Evolutionary conservation across 53 echinoderm and acorn worm genomes (phyloP).

Genomic region (Echinometra lucunter): DNA sequence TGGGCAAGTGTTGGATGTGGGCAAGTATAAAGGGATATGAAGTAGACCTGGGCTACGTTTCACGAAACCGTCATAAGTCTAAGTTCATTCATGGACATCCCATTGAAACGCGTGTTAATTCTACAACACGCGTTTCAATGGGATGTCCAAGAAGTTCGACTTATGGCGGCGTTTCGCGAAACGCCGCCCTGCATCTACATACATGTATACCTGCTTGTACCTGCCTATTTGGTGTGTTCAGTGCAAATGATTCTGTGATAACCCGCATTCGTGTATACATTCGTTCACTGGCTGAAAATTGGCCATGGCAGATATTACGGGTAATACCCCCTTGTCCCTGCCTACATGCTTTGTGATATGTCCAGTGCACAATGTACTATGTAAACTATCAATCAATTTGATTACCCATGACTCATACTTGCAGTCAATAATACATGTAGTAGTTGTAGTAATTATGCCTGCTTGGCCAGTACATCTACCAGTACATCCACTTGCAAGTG

Average conservation of each 20-base stretch:
- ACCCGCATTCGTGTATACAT: background rate
- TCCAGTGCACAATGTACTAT: background rate
- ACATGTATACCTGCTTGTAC: too few relatives aligned
- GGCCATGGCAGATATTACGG: background rate
- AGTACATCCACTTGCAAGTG: background rate
- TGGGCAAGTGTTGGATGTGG: too few relatives aligned
- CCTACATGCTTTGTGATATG: background rate
- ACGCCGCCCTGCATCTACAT: too few relatives aligned
- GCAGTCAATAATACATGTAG: background rate
- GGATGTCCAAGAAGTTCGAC: too few relatives aligned
- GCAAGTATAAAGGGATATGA: too few relatives aligned
- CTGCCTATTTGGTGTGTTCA: too few relatives aligned
- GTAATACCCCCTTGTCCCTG: background rate
- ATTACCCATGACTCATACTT: background rate
- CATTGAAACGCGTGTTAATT: too few relatives aligned
- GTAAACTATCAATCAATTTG: background rate
- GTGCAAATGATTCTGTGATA: background rate
- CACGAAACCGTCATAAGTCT: too few relatives aligned
- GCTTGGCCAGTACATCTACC: background rate
- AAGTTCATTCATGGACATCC: too few relatives aligned
- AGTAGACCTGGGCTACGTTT: too few relatives aligned
- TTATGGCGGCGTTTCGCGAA: too few relatives aligned
- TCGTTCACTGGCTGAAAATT: background rate
- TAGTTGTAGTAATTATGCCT: background rate
- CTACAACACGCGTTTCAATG: too few relatives aligned